Evolutionary conservation across 2,113 vertebrate species (phyloP).

Genomic region (Picathartes gymnocephalus): DNA sequence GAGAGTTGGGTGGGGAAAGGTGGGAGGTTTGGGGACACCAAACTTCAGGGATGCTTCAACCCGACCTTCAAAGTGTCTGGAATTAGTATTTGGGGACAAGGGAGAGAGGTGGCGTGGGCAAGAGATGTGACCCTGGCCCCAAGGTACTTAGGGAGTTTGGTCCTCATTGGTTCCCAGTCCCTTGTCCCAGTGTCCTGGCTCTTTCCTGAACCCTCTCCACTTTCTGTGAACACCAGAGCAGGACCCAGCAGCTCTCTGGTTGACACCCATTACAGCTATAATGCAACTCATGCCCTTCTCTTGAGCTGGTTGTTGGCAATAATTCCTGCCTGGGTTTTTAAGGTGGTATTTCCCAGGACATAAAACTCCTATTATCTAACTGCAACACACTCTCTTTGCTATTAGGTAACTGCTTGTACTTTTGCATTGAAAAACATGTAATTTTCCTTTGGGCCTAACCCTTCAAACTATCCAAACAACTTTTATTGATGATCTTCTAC

Average conservation of each 20-base stretch:
- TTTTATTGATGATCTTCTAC: background rate
- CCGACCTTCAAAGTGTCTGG: background rate
- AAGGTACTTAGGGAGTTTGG: background rate
- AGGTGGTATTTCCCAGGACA: background rate
- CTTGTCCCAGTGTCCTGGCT: background rate
- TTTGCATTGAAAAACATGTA: background rate
- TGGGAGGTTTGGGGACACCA: background rate
- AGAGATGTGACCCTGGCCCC: background rate
- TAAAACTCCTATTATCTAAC: background rate
- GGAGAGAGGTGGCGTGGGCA: background rate
- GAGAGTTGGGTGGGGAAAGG: background rate
- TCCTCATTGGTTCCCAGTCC: background rate
- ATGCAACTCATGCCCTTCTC: background rate
- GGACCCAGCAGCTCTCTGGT: background rate
- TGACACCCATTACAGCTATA: background rate
- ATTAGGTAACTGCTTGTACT: background rate
- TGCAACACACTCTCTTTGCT: background rate
- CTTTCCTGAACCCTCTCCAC: background rate
- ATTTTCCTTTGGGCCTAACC: background rate
- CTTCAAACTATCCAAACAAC: background rate
- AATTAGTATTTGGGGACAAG: background rate
- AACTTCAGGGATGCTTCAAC: background rate
- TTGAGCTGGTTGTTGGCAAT: rapidly evolving
- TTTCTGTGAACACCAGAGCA: background rate
- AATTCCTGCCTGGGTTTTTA: background rate